These are phyloP conservation scores for Euura saliciscinereae DNA, from an alignment of 1,140 invertebrate species.

Conservation along the genomic window DNA sequence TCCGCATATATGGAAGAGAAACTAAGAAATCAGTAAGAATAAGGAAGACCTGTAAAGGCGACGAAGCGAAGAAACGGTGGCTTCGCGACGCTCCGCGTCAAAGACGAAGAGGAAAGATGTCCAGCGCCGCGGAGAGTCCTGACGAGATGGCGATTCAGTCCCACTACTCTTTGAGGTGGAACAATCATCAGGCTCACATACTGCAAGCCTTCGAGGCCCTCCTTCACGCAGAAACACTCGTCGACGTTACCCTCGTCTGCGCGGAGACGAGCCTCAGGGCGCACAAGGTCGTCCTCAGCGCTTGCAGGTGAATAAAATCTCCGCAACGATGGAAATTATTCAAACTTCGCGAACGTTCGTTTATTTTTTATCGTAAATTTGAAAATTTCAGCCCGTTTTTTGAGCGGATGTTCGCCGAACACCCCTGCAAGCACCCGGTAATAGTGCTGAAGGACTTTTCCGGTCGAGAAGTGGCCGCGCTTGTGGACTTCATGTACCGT, in stretches of 20 bases:
- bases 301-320: slow-evolving; percentile 67
- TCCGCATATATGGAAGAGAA: slow-evolving; percentile 4
- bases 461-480: slow-evolving; percentile 84
- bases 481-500: slow-evolving; percentile 92
- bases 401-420: slow-evolving; percentile 85
- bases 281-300: slow-evolving; percentile 89
- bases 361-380: slow-evolving; percentile 3
- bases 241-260: slow-evolving; percentile 89
- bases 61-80: slow-evolving; percentile 29
- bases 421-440: slow-evolving; percentile 92
- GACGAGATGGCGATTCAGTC: slow-evolving; percentile 68
- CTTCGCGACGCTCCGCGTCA: slow-evolving; percentile 35
- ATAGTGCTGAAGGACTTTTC: slow-evolving; percentile 89
- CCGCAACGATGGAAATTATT: background rate
- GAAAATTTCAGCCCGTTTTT: slow-evolving; percentile 78
- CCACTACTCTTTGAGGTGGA: slow-evolving; percentile 90
- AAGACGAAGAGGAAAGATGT: slow-evolving; percentile 48
- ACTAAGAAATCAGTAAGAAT: background rate
- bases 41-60: background rate
- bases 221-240: slow-evolving; percentile 81
- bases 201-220: slow-evolving; percentile 84
- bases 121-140: slow-evolving; percentile 50
- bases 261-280: slow-evolving; percentile 81
- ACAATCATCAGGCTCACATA: slow-evolving; percentile 88
- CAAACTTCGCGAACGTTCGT: background rate